Conservation (phyloP, 1,140 invertebrate genomes). For the Aphaenogaster floridana region DNA sequence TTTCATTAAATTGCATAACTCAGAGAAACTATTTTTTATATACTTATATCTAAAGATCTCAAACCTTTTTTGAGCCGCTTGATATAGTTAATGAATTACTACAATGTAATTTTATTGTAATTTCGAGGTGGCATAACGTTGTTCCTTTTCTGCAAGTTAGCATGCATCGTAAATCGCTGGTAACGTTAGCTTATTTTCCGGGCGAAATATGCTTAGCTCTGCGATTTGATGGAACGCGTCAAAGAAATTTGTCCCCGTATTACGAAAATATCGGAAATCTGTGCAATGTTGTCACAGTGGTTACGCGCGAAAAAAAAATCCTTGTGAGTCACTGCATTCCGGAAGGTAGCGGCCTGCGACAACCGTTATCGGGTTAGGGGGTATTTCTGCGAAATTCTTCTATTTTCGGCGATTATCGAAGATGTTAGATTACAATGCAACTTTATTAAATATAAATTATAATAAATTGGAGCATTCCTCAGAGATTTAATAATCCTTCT, state of each 20-base stretch:
- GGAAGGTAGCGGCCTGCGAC: neutral
- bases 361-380: neutral
- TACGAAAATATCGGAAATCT: conserved; percentile 36
- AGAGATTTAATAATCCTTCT: neutral
- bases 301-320: conserved; percentile 65
- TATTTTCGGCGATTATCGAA: neutral
- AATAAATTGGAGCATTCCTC: neutral
- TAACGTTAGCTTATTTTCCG: conserved; percentile 18
- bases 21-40: conserved; percentile 28
- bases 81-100: neutral
- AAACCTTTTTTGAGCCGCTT: neutral
- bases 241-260: conserved; percentile 48
- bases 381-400: neutral
- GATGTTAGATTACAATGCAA: neutral
- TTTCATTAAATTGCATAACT: neutral
- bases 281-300: conserved; percentile 60
- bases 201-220: neutral
- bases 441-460: neutral
- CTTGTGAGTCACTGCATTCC: conserved; percentile 66
- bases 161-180: neutral
- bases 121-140: neutral
- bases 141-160: neutral
- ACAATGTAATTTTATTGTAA: conserved; percentile 6
- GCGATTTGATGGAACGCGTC: conserved; percentile 12
- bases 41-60: neutral